Base-by-base conservation (phyloP, 2,888 invertebrate genomes). In the Helicoverpa assulta region DNA sequence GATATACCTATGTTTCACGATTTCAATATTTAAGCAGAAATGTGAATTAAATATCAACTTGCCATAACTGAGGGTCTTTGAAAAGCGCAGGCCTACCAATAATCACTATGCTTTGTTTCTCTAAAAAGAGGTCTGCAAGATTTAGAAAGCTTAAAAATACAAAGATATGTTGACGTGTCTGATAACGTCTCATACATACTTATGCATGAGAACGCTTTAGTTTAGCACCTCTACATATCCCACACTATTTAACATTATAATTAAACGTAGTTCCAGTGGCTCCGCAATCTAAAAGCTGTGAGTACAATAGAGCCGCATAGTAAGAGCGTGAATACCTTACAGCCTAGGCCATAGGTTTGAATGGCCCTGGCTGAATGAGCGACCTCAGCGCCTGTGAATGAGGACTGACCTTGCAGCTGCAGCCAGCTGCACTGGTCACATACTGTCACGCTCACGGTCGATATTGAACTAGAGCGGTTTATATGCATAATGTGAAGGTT, bases 331-430 rank as follows among this genome's bases (percentile, higher is more conserved):
- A 43, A 43, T 43, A 16, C 43, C 5, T 16, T 43, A 5, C 43
- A 16, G n/a, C n/a, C n/a, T n/a, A n/a, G 43, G 14, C 43, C 43
- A 6, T 16, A 4, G 43, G 26, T 26, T 6, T 43, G 43, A 43
- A 43, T 43, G 43, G 43, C 43, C 10, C 14, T 12, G 40, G 43
- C 43, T 43, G 16, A 16, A 43, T 43, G 16, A 14, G 43, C 43
- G 43, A 16, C 43, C 43, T 40, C 43, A 3, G 40, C 16, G 16
- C 16, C 65, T 10, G 33, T 40, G 47, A 73, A 47, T 65, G 73
- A 64, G 56, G 26, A n/a, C 33, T 73, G 64, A 73, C 73, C 56
- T 73, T 12, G 70, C 2, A 56, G 43, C 55, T 12, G 14, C 18
- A 4, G 26, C 26, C 26, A 26, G 26, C 5, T 33, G n/a, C 64